Percentiles rank a stretch among this genome's conserved stretches.
These are phyloP conservation scores for Chloropsis hardwickii DNA, from an alignment of 2,113 vertebrate species.

Conservation along the genomic window DNA sequence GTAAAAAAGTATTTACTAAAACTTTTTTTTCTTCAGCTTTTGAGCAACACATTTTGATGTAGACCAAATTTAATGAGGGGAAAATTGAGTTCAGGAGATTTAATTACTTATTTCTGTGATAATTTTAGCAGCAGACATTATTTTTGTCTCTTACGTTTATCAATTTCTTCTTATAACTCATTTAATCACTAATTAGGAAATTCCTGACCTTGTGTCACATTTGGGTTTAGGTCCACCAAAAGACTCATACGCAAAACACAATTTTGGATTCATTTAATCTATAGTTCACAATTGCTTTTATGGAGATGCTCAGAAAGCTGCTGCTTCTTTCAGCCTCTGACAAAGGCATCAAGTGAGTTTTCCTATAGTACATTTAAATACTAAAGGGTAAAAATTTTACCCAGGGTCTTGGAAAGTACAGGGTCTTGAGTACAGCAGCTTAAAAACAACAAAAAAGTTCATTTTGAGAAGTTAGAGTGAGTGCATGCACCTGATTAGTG, in stretches of 20 bases:
- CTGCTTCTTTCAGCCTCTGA: background rate
- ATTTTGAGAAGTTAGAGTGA: background rate
- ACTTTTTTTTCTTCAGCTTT: background rate
- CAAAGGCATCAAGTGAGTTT: background rate
- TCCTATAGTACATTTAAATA: background rate
- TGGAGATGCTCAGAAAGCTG: background rate
- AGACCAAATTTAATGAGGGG: background rate
- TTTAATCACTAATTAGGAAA: background rate
- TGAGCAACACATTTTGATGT: background rate
- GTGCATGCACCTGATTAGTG: background rate
- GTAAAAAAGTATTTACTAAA: background rate
- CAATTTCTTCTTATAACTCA: background rate
- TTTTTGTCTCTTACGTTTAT: background rate
- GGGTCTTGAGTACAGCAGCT: background rate
- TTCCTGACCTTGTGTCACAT: background rate
- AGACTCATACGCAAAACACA: background rate
- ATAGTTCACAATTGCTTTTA: background rate
- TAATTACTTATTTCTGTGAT: background rate
- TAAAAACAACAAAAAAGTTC: background rate
- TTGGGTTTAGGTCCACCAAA: background rate
- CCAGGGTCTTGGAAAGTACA: background rate
- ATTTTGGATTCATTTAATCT: background rate
- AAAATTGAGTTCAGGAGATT: background rate
- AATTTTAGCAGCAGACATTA: background rate
- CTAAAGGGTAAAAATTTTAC: background rate